These are phyloP conservation scores for Dromaius novaehollandiae DNA, from an alignment of 2,113 vertebrate genomes.

Conservation along the genomic window DNA sequence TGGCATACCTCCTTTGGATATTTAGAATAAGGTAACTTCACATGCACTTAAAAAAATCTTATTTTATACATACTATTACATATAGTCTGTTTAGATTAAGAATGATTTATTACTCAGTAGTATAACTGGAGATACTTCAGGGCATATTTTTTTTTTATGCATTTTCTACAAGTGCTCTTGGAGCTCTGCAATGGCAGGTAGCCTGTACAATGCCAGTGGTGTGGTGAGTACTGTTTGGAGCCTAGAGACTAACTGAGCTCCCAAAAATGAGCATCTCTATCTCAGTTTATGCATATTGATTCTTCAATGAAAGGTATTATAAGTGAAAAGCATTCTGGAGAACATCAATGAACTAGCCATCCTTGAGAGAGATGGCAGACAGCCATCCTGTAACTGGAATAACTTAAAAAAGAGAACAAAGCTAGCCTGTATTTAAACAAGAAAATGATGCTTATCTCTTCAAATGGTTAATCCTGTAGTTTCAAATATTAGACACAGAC, in stretches of 20 bases:
- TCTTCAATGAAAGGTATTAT: not conserved
- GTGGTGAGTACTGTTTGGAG: not conserved
- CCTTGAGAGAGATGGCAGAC: not conserved
- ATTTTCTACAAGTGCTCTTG: not conserved
- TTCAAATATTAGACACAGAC: not conserved
- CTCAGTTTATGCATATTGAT: not conserved
- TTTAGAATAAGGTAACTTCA: not conserved
- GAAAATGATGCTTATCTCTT: accelerated
- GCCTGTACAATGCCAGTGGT: not conserved
- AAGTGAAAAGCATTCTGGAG: not conserved
- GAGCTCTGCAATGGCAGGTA: not conserved
- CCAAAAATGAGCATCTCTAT: not conserved
- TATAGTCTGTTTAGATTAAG: not conserved
- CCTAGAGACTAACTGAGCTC: not conserved
- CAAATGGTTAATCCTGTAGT: not conserved
- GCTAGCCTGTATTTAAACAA: not conserved
- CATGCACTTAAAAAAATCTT: not conserved
- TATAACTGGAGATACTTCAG: not conserved
- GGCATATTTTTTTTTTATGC: not conserved
- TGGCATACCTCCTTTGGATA: not conserved
- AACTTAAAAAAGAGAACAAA: not conserved
- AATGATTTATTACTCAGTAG: not conserved
- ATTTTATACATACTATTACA: not conserved
- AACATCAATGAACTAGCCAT: not conserved
- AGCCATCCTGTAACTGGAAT: not conserved